Evolutionary conservation across 2,888 invertebrate genomes (phyloP), one percentile per base, ranked within the genome.

Genomic region (Acanthosepion esculentum): DNA sequence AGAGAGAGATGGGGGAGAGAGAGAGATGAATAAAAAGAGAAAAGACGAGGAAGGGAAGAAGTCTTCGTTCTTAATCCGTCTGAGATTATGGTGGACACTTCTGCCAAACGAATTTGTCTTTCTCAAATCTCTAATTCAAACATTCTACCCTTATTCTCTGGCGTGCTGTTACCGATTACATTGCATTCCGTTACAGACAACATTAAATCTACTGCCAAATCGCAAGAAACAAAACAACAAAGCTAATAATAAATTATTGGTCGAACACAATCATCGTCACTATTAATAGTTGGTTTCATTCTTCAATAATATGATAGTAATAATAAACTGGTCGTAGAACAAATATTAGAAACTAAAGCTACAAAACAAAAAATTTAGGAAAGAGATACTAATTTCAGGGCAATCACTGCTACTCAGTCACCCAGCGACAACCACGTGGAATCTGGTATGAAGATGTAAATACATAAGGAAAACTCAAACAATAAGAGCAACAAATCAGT

Each of bases 71-170:
- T 78, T 78, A 78, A 78, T 78, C 78, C n/a, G 78, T 78, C 78
- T n/a, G 78, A n/a, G 78, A 78, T 78, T 78, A 78, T 78, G n/a
- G n/a, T 33, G n/a, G n/a, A 33, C 78, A 78, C n/a, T n/a, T 78
- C n/a, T n/a, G 78, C 78, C 78, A 78, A 78, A 12, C 10, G n/a
- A 10, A 7, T n/a, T 78, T 78, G 8, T n/a, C 15, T n/a, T 78
- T n/a, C 78, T n/a, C 78, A 78, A 78, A 78, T n/a, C 78, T n/a
- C 78, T n/a, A n/a, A n/a, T 78, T 78, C 33, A 78, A 78, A 78
- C 78, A 78, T n/a, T 33, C 12, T 78, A 33, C 78, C 78, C 59
- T 59, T 78, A 10, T 78, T 15, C 78, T n/a, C 8, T 78, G 15
- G n/a, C 78, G 78, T 78, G 78, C 15, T 15, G 12, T 15, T 78